Conservation (phyloP, 2,888 invertebrate species). For the Tribolium freemani region DNA sequence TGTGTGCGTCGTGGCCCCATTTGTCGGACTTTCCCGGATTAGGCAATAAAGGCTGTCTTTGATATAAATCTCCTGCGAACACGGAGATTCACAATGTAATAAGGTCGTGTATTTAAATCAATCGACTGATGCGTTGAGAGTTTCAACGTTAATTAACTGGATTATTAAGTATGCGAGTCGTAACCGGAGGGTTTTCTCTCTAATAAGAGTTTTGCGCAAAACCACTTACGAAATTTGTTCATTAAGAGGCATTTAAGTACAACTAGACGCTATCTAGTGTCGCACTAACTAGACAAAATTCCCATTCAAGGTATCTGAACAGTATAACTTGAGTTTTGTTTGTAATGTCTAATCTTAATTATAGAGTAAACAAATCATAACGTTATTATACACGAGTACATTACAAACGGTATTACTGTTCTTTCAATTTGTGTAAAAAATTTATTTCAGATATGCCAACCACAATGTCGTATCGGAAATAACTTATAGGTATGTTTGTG, state of each 20-base stretch:
- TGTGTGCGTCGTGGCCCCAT: conserved; percentile 67
- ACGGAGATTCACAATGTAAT: neutral
- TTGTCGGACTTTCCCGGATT: conserved; percentile 69
- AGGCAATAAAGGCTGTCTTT: conserved; percentile 74
- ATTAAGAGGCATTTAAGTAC: too few species aligned
- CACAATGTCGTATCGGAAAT: too few species aligned
- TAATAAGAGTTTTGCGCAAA: too few species aligned
- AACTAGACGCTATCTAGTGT: too few species aligned
- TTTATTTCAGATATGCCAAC: too few species aligned
- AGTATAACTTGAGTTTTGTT: neutral
- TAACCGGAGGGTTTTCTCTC: too few species aligned
- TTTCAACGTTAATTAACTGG: neutral
- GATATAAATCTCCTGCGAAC: conserved; percentile 70
- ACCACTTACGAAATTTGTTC: too few species aligned
- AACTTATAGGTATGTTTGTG: too few species aligned
- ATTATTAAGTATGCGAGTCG: too few species aligned
- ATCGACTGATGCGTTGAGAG: neutral
- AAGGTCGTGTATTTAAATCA: neutral
- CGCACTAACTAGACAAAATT: too few species aligned
- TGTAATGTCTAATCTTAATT: neutral
- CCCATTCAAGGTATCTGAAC: neutral
- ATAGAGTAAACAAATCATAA: neutral
- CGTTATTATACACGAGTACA: neutral
- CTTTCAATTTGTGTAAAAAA: too few species aligned
- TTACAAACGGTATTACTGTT: too few species aligned